Conservation (phyloP, 2,113 vertebrate species). For the Actenoides lindsayi region DNA sequence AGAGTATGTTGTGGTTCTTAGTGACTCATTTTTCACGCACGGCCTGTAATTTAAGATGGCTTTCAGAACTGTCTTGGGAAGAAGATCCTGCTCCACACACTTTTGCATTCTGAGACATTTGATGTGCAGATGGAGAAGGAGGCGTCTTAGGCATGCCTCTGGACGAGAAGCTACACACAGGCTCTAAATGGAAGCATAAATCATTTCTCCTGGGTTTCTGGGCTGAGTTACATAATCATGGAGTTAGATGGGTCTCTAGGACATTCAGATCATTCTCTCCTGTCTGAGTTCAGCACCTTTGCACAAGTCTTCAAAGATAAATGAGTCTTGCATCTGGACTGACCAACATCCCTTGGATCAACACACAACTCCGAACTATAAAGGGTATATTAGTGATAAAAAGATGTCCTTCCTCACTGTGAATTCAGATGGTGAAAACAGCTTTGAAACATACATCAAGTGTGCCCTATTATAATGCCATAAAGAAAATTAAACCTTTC, state of each 20-base stretch:
- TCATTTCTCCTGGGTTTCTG: slow-evolving; percentile 9
- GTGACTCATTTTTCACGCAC: slow-evolving; percentile 23
- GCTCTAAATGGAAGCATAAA: slow-evolving; percentile 24
- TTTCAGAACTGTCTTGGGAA: slow-evolving; percentile 16
- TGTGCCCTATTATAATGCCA: background rate
- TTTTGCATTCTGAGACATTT: slow-evolving; percentile 6
- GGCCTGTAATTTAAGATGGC: background rate
- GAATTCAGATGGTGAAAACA: background rate
- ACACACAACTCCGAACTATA: background rate
- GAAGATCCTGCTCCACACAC: slow-evolving; percentile 36
- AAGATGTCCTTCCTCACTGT: background rate
- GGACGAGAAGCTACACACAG: slow-evolving; percentile 24
- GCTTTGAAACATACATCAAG: background rate
- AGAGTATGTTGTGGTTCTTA: background rate
- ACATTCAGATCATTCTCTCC: background rate
- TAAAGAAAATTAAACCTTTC: background rate
- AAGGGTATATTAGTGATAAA: background rate
- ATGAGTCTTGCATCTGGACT: background rate
- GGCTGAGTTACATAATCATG: background rate
- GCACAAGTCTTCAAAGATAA: background rate
- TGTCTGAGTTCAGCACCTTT: background rate
- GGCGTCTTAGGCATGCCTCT: slow-evolving; percentile 10
- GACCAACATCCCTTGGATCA: background rate
- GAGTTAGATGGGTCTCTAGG: background rate
- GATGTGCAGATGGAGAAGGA: slow-evolving; percentile 47